Evolutionary conservation across 2,797 vertebrate genomes (phyloP), one percentile per base, ranked within the genome.

Genomic region (Eulemur coronatus): DNA sequence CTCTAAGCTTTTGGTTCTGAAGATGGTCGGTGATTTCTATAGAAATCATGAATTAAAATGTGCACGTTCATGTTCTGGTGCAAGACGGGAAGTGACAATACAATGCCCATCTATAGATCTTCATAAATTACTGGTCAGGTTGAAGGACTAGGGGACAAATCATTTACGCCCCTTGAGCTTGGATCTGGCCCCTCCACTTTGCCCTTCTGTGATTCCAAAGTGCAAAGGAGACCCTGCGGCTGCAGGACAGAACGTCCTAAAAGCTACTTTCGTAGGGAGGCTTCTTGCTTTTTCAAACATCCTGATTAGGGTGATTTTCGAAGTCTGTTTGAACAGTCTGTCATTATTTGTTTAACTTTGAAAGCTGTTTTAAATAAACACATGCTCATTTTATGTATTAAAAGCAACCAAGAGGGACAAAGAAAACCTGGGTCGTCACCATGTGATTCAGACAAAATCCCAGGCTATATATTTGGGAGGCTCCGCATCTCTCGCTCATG

Each of bases 291-390:
- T 98, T 97, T 98, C 98, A 99, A 99, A 99, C 98, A 99, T 98
- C 98, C 99, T 98, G 98, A 99, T 99, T 98, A 99, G 98, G 92
- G 98, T 90, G 98, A 98, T 99, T 99, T 99, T 99, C 98, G 97
- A 98, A 98, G 98, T 97, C 98, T 99, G 98, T 99, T 99, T 99
- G 98, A 99, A 99, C 98, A 99, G 98, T 95, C 98, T 98, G 98
- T 98, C 98, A 98, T 98, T 99, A 98, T 98, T 99, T 98, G 98
- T 98, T 98, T 98, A 98, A 98, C 97, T 98, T 89, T 98, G 97
- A 98, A 98, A 98, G 97, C 97, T 98, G 97, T 98, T 98, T 98
- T 98, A 98, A 98, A 98, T 98, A 98, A 98, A 98, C 98, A 98
- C 97, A 97, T 95, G 97, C 97, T 98, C 98, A 98, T 98, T 98